Evolutionary conservation across 35 echinoderm and acorn worm species (phyloP).

Genomic region (Stichopus chloronotus): DNA sequence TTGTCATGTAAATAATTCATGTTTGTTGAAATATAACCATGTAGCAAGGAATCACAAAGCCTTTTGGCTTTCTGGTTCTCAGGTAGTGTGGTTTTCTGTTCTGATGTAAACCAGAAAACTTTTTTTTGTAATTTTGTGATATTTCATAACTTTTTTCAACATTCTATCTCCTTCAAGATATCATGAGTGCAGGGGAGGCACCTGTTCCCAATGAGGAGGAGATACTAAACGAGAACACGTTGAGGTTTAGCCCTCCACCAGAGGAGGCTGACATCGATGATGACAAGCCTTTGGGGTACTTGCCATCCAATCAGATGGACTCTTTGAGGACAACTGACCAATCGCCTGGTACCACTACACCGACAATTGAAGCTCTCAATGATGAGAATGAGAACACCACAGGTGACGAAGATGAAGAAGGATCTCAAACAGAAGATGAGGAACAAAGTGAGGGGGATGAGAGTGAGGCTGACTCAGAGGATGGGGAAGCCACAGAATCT

Average conservation of each 20-base stretch:
- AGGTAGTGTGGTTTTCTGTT: no score
- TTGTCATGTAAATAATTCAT: no score
- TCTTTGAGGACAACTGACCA: conserved; percentile 16
- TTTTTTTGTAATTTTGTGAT: background rate
- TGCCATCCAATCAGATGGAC: background rate
- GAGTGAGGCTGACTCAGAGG: background rate
- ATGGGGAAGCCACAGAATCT: conserved; percentile 40
- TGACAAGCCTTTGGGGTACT: background rate
- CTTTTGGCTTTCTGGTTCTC: no score
- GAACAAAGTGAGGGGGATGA: conserved; percentile 44
- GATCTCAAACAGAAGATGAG: background rate
- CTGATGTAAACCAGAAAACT: no score
- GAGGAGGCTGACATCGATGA: background rate
- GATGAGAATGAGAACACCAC: conserved; percentile 49
- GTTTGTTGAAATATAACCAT: no score
- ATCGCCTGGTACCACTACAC: conserved; percentile 56
- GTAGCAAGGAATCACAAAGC: no score
- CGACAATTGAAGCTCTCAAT: conserved; percentile 76
- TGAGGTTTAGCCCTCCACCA: conserved; percentile 14
- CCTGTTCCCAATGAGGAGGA: background rate
- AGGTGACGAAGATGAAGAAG: conserved; percentile 26
- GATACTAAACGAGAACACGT: background rate
- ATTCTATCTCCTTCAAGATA: background rate
- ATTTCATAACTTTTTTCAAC: background rate
- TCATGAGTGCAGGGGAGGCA: background rate